These are phyloP conservation scores for Sarcophaga peregrina DNA, from an alignment of 1,140 invertebrate species.

Conservation along the genomic window DNA sequence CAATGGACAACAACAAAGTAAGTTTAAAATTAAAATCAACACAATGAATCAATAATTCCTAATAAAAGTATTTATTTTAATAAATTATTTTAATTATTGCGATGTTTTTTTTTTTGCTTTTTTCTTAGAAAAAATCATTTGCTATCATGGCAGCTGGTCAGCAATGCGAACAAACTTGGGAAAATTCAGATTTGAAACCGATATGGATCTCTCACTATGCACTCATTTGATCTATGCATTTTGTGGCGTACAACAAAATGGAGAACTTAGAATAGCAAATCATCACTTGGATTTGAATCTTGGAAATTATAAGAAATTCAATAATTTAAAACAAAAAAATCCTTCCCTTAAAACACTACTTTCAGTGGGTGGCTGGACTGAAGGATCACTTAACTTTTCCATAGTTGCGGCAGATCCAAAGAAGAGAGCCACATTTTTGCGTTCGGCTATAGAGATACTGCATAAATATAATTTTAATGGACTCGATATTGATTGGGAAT, in stretches of 20 bases:
- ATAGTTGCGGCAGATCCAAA: slow-evolving; percentile 68
- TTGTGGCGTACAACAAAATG: slow-evolving; percentile 71
- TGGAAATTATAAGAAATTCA: slow-evolving; percentile 70
- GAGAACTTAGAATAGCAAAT: slow-evolving; percentile 71
- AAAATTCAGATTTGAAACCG: slow-evolving; percentile 71
- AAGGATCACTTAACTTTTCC: slow-evolving; percentile 78
- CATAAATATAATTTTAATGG: slow-evolving; percentile 80
- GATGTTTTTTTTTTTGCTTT: no score
- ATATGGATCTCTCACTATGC: slow-evolving; percentile 77
- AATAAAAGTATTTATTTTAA: no score
- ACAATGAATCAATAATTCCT: no score
- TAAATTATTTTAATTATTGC: no score
- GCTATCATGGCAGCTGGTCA: slow-evolving; percentile 82
- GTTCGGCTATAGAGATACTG: slow-evolving; percentile 68
- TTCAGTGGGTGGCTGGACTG: slow-evolving; percentile 83
- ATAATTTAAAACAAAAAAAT: slow-evolving; percentile 73
- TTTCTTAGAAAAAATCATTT: slow-evolving; percentile 70
- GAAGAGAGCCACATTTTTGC: slow-evolving; percentile 69
- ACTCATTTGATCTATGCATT: slow-evolving; percentile 82
- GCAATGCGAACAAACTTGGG: slow-evolving; percentile 75
- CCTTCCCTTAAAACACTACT: slow-evolving; percentile 75
- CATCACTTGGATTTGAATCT: slow-evolving; percentile 72
- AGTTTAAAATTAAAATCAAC: no score
- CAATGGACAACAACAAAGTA: no score
- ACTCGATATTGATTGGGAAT: slow-evolving; percentile 86